Conservation (phyloP, 2,797 vertebrate species). For the Catamblyrhynchus diadema region DNA sequence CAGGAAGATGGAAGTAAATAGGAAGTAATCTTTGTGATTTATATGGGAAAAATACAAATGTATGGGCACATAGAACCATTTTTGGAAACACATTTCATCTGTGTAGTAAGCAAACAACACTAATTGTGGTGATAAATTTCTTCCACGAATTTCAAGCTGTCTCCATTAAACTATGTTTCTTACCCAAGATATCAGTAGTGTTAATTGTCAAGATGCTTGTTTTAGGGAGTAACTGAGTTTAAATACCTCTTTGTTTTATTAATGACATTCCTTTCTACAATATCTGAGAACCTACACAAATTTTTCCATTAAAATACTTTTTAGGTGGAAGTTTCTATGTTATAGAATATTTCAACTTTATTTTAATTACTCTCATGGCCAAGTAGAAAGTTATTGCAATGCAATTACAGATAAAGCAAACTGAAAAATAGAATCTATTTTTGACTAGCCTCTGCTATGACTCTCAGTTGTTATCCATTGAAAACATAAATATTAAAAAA, state of each 20-base stretch:
- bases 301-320: neutral
- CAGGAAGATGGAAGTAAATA: neutral
- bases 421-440: constrained; percentile 29
- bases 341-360: neutral
- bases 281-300: neutral
- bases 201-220: neutral
- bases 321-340: neutral
- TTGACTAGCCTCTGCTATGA: constrained; percentile 14
- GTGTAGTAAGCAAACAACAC: neutral
- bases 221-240: neutral
- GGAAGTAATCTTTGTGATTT: neutral
- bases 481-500: constrained; percentile 52
- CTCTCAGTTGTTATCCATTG: constrained; percentile 8
- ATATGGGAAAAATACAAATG: neutral
- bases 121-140: neutral
- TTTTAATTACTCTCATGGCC: constrained; percentile 18
- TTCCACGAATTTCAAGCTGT: neutral
- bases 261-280: neutral
- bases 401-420: constrained; percentile 45
- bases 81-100: neutral
- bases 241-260: neutral
- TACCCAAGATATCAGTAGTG: neutral
- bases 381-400: neutral
- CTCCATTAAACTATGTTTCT: neutral
- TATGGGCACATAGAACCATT: neutral